Evolutionary conservation across 2,797 vertebrate species (phyloP).

Genomic region (Falco rusticolus): DNA sequence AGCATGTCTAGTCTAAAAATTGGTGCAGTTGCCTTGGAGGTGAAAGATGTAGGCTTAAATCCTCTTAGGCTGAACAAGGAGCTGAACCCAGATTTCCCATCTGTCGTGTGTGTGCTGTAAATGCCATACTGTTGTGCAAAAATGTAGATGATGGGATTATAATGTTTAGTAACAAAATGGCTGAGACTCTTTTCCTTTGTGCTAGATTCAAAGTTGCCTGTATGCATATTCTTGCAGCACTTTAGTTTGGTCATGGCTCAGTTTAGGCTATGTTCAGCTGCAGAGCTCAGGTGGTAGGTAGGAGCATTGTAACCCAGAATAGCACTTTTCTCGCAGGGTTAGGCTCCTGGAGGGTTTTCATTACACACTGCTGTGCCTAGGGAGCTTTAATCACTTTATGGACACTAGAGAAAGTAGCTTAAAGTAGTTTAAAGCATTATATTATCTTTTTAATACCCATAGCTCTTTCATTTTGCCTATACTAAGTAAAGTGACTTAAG

Average conservation of each 20-base stretch:
- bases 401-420: not conserved
- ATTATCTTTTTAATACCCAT: not conserved
- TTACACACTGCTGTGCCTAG: not conserved
- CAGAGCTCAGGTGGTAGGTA: not conserved
- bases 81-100: not conserved
- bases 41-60: constrained; percentile 25
- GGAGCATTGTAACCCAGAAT: not conserved
- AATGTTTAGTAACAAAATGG: not conserved
- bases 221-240: not conserved
- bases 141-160: not conserved
- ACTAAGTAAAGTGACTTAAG: not conserved
- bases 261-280: not conserved
- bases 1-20: not conserved
- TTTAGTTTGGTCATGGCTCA: not conserved
- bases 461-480: not conserved
- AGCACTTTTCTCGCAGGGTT: not conserved
- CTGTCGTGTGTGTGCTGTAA: not conserved
- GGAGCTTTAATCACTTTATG: not conserved
- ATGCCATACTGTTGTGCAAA: not conserved
- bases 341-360: not conserved
- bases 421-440: not conserved
- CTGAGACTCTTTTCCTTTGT: not conserved
- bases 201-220: not conserved
- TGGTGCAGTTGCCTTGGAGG: not conserved
- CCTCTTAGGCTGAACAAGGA: not conserved